These are phyloP conservation scores for Drosophila mauritiana DNA, from an alignment of 1,140 invertebrate species.

Conservation along the genomic window DNA sequence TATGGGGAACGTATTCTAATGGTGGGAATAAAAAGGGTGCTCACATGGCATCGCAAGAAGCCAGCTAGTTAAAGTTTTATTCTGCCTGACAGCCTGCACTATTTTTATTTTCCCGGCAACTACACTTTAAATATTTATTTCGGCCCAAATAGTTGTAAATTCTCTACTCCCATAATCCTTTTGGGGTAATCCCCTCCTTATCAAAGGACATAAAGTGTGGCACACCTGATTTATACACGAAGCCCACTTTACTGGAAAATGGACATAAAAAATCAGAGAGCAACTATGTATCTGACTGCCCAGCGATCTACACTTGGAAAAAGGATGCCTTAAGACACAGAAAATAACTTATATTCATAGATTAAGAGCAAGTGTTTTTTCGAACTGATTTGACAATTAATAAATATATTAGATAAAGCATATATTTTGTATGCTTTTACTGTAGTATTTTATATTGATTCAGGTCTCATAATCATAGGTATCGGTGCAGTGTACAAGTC, in stretches of 20 bases:
- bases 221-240: constrained; percentile 29
- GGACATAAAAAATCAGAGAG: constrained; percentile 11
- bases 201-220: constrained; percentile 30
- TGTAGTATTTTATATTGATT: neutral
- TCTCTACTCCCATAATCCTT: constrained; percentile 26
- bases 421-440: neutral
- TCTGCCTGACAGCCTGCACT: neutral
- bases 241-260: constrained; percentile 1
- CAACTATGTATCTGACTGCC: constrained; percentile 3
- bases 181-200: neutral
- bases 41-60: constrained; percentile 7
- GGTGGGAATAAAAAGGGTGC: constrained; percentile 1
- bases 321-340: neutral
- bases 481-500: neutral
- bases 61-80: constrained; percentile 21
- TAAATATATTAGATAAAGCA: neutral
- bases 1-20: constrained; percentile 9
- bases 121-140: constrained; percentile 18
- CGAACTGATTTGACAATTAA: too few species aligned
- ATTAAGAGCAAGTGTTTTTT: too few species aligned
- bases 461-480: neutral
- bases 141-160: constrained; percentile 5
- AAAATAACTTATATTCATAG: neutral
- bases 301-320: neutral
- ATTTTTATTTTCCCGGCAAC: neutral